phyloP scores from a whole-genome alignment of 1,140 invertebrate genomes.

The Bombus waltoni region DNA sequence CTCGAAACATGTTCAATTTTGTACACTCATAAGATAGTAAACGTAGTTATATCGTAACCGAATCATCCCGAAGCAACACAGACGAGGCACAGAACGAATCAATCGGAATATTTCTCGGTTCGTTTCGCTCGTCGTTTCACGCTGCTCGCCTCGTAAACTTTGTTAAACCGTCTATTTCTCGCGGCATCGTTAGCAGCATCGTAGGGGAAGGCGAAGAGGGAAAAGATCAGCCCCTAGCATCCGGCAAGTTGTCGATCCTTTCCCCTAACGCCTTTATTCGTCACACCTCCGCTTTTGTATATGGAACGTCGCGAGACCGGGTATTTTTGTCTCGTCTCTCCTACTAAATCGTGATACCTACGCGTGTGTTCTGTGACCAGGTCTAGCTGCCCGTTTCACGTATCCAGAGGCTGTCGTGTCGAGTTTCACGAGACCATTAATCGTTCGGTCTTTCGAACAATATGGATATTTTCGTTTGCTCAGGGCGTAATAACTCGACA shows the following conservation, averaged over 20 bases:
- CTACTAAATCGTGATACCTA: constrained; percentile 34
- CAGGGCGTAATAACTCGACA: neutral
- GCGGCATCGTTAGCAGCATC: neutral
- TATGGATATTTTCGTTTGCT: constrained; percentile 27
- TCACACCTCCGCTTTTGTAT: constrained; percentile 34
- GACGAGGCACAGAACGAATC: neutral
- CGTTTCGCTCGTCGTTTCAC: neutral
- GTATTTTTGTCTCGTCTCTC: constrained; percentile 40
- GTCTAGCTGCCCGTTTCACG: neutral
- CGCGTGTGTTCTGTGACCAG: neutral
- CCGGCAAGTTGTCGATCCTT: neutral
- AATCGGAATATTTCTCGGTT: neutral
- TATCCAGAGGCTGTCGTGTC: constrained; percentile 23
- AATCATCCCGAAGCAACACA: neutral
- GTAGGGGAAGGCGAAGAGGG: too few species aligned
- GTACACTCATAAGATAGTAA: neutral
- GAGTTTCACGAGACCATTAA: constrained; percentile 31
- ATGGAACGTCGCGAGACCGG: constrained; percentile 4
- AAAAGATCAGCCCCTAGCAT: neutral
- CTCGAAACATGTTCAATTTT: neutral
- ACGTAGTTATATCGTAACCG: neutral
- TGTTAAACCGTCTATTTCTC: neutral
- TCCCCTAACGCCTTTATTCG: constrained; percentile 3
- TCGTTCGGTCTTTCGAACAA: constrained; percentile 10
- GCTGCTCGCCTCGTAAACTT: neutral